A percentile compares a stretch with the other conserved stretches of the same genome.
phyloP scores from a whole-genome alignment of 2,797 vertebrate species.

The Merluccius polli region DNA sequence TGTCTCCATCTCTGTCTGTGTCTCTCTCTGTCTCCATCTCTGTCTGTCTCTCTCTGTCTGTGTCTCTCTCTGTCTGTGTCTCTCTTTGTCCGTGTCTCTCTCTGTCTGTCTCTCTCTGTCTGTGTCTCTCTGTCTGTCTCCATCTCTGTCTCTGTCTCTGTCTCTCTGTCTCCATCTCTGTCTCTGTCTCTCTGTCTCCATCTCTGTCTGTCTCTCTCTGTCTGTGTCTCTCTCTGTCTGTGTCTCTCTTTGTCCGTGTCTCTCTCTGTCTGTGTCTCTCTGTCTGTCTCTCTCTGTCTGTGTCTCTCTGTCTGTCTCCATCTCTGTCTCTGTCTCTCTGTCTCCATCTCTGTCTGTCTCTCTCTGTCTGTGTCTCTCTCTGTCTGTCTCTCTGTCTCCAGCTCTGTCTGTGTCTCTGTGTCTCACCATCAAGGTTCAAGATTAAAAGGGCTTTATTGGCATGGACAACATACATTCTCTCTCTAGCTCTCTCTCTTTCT shows the following conservation, averaged over 20 bases:
- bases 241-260: no score
- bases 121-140: no score
- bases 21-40: background rate
- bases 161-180: slow-evolving; percentile 24
- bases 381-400: no score
- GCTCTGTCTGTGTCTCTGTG: background rate
- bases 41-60: background rate
- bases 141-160: no score
- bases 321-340: background rate
- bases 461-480: no score
- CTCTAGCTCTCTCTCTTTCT: background rate
- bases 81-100: no score
- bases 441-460: no score
- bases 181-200: background rate
- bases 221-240: no score
- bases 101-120: slow-evolving; percentile 51
- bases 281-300: slow-evolving; percentile 48
- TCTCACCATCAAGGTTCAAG: background rate
- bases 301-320: slow-evolving; percentile 57
- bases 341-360: no score
- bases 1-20: background rate
- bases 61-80: background rate
- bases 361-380: no score
- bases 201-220: slow-evolving; percentile 55
- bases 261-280: background rate